Conservation (phyloP, 2,113 vertebrate species). For the Hemiprocne comata region DNA sequence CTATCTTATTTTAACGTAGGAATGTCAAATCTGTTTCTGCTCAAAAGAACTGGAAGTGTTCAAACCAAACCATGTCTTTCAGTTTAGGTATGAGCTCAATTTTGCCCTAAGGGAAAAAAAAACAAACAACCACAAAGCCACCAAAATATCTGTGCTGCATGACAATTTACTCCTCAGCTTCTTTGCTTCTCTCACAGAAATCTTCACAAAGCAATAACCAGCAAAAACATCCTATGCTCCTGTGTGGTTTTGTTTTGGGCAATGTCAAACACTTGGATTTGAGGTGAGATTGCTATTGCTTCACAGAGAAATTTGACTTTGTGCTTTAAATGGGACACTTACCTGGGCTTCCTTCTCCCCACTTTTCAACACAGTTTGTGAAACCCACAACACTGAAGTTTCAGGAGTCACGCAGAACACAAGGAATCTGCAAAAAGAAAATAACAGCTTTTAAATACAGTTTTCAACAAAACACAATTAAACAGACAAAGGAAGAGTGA, state of each 20-base stretch:
- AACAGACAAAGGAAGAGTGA: neutral
- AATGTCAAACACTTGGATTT: neutral
- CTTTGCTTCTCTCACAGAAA: neutral
- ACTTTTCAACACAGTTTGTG: neutral
- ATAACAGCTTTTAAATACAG: neutral
- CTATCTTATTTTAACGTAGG: neutral
- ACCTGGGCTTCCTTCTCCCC: neutral
- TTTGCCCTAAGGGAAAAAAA: neutral
- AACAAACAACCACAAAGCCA: neutral
- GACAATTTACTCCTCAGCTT: neutral
- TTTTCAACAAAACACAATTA: slow-evolving; percentile 1
- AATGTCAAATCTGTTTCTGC: neutral
- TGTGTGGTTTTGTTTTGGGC: neutral
- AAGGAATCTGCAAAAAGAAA: neutral
- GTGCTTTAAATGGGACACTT: neutral
- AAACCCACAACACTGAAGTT: neutral
- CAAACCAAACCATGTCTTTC: neutral
- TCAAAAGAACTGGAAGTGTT: neutral
- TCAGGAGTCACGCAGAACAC: neutral
- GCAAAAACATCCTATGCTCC: neutral
- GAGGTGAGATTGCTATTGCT: neutral
- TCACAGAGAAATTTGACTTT: neutral
- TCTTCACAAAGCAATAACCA: neutral
- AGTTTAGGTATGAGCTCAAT: neutral
- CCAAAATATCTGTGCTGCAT: neutral